Evolutionary conservation across 2,888 invertebrate genomes (phyloP).

Genomic region (Eristalis tenax): DNA sequence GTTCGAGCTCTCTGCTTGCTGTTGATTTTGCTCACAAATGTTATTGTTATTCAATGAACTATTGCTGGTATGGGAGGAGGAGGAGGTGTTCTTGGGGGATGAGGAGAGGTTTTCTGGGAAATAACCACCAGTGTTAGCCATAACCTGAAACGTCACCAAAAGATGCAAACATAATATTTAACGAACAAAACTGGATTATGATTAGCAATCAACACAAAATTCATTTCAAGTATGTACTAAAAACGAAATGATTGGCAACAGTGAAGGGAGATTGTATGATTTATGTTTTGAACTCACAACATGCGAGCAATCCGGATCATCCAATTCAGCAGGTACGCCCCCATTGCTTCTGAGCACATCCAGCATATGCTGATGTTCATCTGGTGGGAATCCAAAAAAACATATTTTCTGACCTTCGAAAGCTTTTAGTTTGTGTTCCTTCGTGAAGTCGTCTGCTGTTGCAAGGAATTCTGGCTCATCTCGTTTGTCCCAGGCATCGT

Average conservation of each 20-base stretch:
- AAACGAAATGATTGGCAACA: constrained; percentile 12
- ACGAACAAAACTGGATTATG: constrained; percentile 44
- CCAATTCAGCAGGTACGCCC: constrained; percentile 88
- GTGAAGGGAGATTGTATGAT: not conserved
- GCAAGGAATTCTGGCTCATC: constrained; percentile 87
- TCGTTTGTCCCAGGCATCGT: constrained; percentile 91
- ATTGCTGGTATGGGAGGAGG: constrained; percentile 69
- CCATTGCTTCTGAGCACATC: constrained; percentile 93
- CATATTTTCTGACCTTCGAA: constrained; percentile 93
- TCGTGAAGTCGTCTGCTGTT: constrained; percentile 86
- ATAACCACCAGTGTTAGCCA: constrained; percentile 81
- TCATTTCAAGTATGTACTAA: constrained; percentile 3
- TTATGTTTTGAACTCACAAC: constrained; percentile 86
- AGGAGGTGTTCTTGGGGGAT: constrained; percentile 66
- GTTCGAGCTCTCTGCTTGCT: constrained; percentile 45
- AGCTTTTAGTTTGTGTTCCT: constrained; percentile 90
- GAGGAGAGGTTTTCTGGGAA: constrained; percentile 78
- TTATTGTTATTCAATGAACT: constrained; percentile 73
- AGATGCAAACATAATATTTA: constrained; percentile 59
- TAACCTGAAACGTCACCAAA: constrained; percentile 78
- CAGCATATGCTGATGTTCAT: constrained; percentile 95
- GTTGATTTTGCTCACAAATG: constrained; percentile 51
- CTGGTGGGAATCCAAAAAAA: constrained; percentile 94
- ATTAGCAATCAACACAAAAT: constrained; percentile 44
- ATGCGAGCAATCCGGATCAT: constrained; percentile 94